A percentile compares a stretch with the other conserved stretches of the same genome.
These are phyloP conservation scores for Cebidichthys violaceus DNA, from an alignment of 2,113 vertebrate genomes.

Conservation along the genomic window DNA sequence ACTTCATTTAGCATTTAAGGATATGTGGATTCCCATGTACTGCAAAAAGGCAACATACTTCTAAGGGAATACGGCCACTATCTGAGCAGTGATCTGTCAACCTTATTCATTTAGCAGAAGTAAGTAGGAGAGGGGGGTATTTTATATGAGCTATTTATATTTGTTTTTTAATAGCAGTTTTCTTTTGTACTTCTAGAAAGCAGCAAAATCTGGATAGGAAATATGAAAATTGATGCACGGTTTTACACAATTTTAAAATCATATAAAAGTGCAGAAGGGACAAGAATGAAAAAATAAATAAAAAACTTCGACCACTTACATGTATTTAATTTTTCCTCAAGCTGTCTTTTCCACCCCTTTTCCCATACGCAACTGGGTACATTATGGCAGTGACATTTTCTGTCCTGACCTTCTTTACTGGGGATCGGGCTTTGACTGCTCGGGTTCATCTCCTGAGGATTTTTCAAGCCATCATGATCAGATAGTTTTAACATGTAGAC, in stretches of 20 bases:
- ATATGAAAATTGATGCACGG: not conserved
- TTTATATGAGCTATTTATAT: slow-evolving; percentile 72
- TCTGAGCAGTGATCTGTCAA: slow-evolving; percentile 95
- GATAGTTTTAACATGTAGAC: slow-evolving; percentile 74
- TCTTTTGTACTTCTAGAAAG: slow-evolving; percentile 29
- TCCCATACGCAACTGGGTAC: slow-evolving; percentile 76
- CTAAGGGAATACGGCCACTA: slow-evolving; percentile 86
- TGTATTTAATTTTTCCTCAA: slow-evolving; percentile 70
- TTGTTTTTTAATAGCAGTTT: slow-evolving; percentile 66
- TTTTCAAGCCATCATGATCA: slow-evolving; percentile 79
- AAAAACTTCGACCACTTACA: slow-evolving; percentile 40
- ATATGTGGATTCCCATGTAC: slow-evolving; percentile 91
- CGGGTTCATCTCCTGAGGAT: slow-evolving; percentile 83
- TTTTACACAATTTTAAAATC: not conserved
- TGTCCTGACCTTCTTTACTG: slow-evolving; percentile 81
- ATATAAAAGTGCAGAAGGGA: slow-evolving; percentile 18
- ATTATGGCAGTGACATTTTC: slow-evolving; percentile 86
- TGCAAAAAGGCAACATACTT: slow-evolving; percentile 92
- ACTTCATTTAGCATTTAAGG: slow-evolving; percentile 94
- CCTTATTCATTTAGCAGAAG: slow-evolving; percentile 88
- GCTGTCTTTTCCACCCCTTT: slow-evolving; percentile 73
- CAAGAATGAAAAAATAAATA: not conserved
- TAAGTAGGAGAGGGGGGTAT: slow-evolving; percentile 80
- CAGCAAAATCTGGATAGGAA: slow-evolving; percentile 3
- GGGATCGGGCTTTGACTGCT: slow-evolving; percentile 78